Evolutionary conservation across 2,797 vertebrate genomes (phyloP).

Genomic region (Parauchenoglanis ngamensis): DNA sequence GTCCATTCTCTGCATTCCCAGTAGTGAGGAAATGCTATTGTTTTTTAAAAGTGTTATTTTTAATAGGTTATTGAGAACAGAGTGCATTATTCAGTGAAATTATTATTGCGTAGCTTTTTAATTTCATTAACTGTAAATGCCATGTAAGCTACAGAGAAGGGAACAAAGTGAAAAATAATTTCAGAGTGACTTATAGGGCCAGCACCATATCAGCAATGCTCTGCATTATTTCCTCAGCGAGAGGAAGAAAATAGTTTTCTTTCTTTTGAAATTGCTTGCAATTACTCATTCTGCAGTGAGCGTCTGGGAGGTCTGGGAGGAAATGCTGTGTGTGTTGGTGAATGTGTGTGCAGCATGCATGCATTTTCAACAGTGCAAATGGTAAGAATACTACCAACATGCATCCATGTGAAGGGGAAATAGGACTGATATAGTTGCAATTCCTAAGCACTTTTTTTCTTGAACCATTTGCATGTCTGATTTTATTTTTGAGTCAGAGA

Average conservation of each 20-base stretch:
- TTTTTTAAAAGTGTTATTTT: not conserved
- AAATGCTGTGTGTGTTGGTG: conserved; percentile 6
- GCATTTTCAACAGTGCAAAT: conserved; percentile 33
- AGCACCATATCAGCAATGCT: conserved; percentile 10
- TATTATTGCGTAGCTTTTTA: not conserved
- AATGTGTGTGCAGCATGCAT: conserved; percentile 16
- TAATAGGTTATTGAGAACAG: not conserved
- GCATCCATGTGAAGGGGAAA: conserved; percentile 6
- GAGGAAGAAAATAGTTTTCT: conserved; percentile 38
- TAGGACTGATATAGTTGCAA: not conserved
- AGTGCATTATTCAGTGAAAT: not conserved
- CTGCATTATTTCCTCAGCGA: conserved; percentile 19
- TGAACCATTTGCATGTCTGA: conserved; percentile 48
- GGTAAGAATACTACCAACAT: conserved; percentile 47
- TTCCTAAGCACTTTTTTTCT: conserved; percentile 29
- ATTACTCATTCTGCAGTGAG: conserved; percentile 42
- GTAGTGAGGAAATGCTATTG: not conserved
- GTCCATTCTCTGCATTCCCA: not conserved
- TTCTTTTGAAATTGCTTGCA: conserved; percentile 41
- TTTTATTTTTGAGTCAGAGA: not conserved
- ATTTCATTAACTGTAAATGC: conserved; percentile 30
- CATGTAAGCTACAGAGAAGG: not conserved
- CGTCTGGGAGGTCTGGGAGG: not conserved
- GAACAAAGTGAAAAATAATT: conserved; percentile 26
- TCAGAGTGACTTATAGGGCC: conserved; percentile 39